A percentile compares a stretch with the other conserved stretches of the same genome.
phyloP scores from a whole-genome alignment of 2,888 invertebrate species.

The Drosophila nr. perissopoda region DNA sequence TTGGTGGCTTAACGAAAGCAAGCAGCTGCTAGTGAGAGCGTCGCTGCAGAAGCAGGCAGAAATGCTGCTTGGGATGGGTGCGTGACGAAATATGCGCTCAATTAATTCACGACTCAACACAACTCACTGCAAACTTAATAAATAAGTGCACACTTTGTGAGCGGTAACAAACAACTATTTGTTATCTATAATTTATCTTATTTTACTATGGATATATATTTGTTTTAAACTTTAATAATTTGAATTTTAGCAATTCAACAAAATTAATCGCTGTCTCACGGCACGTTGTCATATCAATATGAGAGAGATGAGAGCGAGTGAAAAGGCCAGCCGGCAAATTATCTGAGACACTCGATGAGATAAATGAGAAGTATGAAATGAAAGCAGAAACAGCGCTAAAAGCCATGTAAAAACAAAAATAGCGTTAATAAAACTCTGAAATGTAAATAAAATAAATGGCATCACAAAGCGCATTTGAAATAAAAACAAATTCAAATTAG shows the following conservation, averaged over 20 bases:
- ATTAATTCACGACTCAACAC: slow-evolving; percentile 15
- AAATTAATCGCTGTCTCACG: slow-evolving; percentile 15
- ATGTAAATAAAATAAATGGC: slow-evolving; percentile 45
- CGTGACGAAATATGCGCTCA: slow-evolving; percentile 33
- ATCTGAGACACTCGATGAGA: slow-evolving; percentile 38
- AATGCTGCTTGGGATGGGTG: slow-evolving; percentile 21
- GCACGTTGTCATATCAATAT: slow-evolving; percentile 46
- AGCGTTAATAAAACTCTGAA: slow-evolving; percentile 44
- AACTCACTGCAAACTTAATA: not conserved
- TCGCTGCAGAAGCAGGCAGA: slow-evolving; percentile 21
- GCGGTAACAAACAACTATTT: not conserved
- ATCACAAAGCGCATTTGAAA: slow-evolving; percentile 40
- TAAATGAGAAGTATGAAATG: slow-evolving; percentile 40
- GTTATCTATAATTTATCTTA: not conserved
- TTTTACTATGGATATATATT: not conserved
- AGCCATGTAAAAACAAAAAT: slow-evolving; percentile 74
- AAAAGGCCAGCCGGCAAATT: slow-evolving; percentile 54
- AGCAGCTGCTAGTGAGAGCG: slow-evolving; percentile 32
- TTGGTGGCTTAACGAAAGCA: slow-evolving; percentile 54
- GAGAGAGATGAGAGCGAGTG: slow-evolving; percentile 27
- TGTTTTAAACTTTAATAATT: too few species aligned
- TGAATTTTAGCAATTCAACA: not conserved
- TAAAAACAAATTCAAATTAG: slow-evolving; percentile 49
- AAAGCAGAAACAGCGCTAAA: slow-evolving; percentile 67
- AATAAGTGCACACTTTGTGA: not conserved